Conservation (phyloP, 1,140 invertebrate species). For the Battus philenor region DNA sequence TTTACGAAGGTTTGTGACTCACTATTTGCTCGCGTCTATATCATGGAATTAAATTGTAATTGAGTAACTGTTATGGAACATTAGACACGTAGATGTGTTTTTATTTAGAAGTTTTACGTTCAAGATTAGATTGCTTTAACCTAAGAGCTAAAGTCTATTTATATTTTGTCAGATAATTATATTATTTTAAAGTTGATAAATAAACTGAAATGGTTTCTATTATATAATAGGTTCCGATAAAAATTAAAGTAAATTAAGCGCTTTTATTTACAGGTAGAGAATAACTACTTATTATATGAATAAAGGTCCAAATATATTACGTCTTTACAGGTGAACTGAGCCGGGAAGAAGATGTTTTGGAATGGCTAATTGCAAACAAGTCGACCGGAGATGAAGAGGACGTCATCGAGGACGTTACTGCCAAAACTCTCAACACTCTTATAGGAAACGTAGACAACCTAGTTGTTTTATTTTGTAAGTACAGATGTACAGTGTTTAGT, state of each 20-base stretch:
- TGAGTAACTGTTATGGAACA: no score
- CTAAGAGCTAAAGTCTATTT: no score
- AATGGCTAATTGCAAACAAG: slow-evolving; percentile 95
- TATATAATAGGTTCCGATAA: no score
- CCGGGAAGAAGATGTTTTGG: slow-evolving; percentile 93
- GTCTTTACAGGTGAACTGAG: slow-evolving; percentile 87
- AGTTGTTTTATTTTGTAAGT: slow-evolving; percentile 95
- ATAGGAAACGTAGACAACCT: slow-evolving; percentile 94
- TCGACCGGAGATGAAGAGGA: slow-evolving; percentile 95
- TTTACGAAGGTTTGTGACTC: slow-evolving; percentile 89
- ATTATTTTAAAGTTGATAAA: no score
- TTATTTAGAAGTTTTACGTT: no score
- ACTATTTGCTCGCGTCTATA: slow-evolving; percentile 42
- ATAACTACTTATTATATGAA: background rate
- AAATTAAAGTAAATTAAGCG: background rate
- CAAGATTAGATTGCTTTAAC: no score
- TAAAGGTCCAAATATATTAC: slow-evolving; percentile 5
- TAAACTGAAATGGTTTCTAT: no score
- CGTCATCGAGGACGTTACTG: slow-evolving; percentile 94
- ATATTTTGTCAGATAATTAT: no score
- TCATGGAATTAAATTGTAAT: slow-evolving; percentile 31
- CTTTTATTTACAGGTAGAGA: no score
- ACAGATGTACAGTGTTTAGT: no score
- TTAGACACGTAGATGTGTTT: no score
- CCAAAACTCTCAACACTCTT: slow-evolving; percentile 90